A percentile compares a stretch with the other conserved stretches of the same genome.
These are phyloP conservation scores for Dioctria rufipes DNA, from an alignment of 2,888 invertebrate species.

Conservation along the genomic window DNA sequence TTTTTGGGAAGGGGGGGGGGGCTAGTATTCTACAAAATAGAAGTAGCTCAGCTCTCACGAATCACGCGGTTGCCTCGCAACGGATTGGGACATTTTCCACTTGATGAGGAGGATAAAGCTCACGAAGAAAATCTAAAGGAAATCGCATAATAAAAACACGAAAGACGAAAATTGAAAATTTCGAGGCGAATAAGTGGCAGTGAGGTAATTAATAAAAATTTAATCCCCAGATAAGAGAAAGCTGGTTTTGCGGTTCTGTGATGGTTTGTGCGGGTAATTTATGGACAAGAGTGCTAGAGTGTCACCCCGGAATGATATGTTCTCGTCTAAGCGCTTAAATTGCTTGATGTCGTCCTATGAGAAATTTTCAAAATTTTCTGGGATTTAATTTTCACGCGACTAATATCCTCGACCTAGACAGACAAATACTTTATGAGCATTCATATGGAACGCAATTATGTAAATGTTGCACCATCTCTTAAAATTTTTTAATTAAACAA, in stretches of 20 bases:
- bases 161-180: conserved; percentile 25
- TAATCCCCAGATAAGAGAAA: conserved; percentile 23
- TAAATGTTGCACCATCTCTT: too few species aligned
- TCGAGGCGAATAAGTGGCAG: conserved; percentile 15
- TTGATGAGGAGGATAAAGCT: neutral
- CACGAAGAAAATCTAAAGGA: neutral
- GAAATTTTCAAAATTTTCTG: neutral
- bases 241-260: neutral
- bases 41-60: conserved; percentile 7
- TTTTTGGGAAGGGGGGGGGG: too few species aligned
- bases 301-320: neutral
- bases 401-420: too few species aligned
- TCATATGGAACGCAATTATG: too few species aligned
- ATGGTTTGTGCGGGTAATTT: neutral
- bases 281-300: neutral
- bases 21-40: neutral
- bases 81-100: conserved; percentile 15
- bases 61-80: conserved; percentile 1
- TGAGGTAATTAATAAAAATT: conserved; percentile 24
- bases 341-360: neutral
- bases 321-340: neutral
- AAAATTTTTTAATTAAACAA: too few species aligned
- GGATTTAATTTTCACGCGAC: neutral
- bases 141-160: conserved; percentile 1
- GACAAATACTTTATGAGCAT: too few species aligned